A percentile compares a stretch with the other conserved stretches of the same genome.
Conservation (phyloP, 2,797 vertebrate species). For the Telmatherina bonti region DNA sequence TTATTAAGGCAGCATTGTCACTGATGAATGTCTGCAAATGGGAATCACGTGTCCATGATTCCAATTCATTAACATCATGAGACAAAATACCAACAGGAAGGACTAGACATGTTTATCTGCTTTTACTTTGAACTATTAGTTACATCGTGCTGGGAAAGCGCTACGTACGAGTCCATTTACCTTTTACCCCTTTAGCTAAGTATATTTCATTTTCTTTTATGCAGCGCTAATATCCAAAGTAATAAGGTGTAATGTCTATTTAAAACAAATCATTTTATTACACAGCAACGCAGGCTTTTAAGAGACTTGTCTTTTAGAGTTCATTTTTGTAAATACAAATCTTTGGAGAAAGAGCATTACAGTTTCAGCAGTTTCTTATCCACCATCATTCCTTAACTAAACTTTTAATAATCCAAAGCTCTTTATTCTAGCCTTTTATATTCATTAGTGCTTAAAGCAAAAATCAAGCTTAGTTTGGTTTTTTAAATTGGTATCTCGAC, state of each 20-base stretch:
- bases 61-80: background rate
- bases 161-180: too few relatives aligned
- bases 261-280: too few relatives aligned
- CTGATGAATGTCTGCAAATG: too few relatives aligned
- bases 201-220: slow-evolving; percentile 4
- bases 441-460: slow-evolving; percentile 59
- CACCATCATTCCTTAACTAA: slow-evolving; percentile 50
- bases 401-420: slow-evolving; percentile 65
- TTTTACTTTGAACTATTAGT: too few relatives aligned
- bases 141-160: too few relatives aligned
- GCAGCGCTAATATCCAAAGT: background rate
- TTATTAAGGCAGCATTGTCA: too few relatives aligned
- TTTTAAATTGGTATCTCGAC: slow-evolving; percentile 64
- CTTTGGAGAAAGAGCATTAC: slow-evolving; percentile 24
- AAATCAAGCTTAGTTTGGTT: slow-evolving; percentile 67
- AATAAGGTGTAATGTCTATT: too few relatives aligned
- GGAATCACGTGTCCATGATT: too few relatives aligned
- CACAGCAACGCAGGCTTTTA: too few relatives aligned
- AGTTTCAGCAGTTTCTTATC: slow-evolving; percentile 63
- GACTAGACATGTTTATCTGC: too few relatives aligned
- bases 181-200: too few relatives aligned
- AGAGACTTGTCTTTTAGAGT: background rate
- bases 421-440: slow-evolving; percentile 58
- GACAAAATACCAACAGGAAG: background rate
- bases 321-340: slow-evolving; percentile 30